These are phyloP conservation scores for Pectinophora gossypiella DNA, from an alignment of 1,140 invertebrate species.

Conservation along the genomic window DNA sequence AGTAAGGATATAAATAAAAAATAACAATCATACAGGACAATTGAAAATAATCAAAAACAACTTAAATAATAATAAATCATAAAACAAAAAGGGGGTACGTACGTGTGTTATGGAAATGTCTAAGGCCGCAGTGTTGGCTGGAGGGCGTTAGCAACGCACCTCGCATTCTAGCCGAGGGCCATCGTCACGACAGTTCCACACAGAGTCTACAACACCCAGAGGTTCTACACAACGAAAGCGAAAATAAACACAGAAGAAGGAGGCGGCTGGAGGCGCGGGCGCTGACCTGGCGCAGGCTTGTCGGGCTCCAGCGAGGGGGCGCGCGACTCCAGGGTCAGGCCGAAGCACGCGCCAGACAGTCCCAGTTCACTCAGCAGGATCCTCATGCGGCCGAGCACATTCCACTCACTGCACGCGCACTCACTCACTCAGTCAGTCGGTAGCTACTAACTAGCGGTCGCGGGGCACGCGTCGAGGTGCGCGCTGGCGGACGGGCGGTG, in stretches of 20 bases:
- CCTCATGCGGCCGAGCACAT: constrained; percentile 75
- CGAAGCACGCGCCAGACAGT: constrained; percentile 70
- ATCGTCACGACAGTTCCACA: constrained; percentile 72
- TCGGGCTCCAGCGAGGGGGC: constrained; percentile 67
- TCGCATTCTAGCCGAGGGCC: constrained; percentile 74
- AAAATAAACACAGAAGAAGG: constrained; percentile 72
- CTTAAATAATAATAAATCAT: constrained; percentile 15
- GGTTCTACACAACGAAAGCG: constrained; percentile 73
- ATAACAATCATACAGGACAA: constrained; percentile 10
- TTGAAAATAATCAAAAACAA: constrained; percentile 26
- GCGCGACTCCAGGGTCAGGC: constrained; percentile 70
- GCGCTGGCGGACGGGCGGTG: constrained; percentile 61
- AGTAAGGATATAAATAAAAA: constrained; percentile 20
- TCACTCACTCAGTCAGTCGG: constrained; percentile 63
- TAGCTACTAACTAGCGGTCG: constrained; percentile 30
- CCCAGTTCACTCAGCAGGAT: constrained; percentile 75
- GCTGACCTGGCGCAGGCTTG: constrained; percentile 74
- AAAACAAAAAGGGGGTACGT: constrained; percentile 53
- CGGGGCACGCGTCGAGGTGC: constrained; percentile 58
- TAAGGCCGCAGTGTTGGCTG: constrained; percentile 69
- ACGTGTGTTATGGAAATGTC: constrained; percentile 67
- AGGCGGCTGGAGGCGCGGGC: constrained; percentile 57
- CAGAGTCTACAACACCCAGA: constrained; percentile 67
- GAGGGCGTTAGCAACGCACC: constrained; percentile 72
- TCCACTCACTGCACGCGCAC: constrained; percentile 71